Percentiles rank a stretch among this genome's conserved stretches.
Evolutionary conservation across 2,888 invertebrate genomes (phyloP).

Genomic region (Lamproptera curius): DNA sequence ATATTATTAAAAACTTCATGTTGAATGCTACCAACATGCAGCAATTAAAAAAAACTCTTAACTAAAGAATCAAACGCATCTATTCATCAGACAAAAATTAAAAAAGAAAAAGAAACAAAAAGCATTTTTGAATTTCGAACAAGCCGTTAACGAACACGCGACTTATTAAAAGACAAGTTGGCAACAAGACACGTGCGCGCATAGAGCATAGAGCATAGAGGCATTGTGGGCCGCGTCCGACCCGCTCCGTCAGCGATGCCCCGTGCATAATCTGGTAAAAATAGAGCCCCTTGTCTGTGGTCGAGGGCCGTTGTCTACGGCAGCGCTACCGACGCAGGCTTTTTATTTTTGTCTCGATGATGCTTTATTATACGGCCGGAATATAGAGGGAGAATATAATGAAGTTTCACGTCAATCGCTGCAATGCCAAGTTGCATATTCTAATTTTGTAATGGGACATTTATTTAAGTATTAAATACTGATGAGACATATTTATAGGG

Average conservation of each 20-base stretch:
- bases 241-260: slow-evolving; percentile 37
- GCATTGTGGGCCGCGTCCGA: slow-evolving; percentile 10
- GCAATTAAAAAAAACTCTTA: too few species aligned
- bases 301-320: slow-evolving; percentile 41
- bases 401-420: slow-evolving; percentile 12
- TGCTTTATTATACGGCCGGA: slow-evolving; percentile 30
- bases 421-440: background rate
- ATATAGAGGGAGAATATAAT: slow-evolving; percentile 23
- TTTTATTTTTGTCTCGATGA: slow-evolving; percentile 44
- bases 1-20: too few species aligned
- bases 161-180: slow-evolving; percentile 7
- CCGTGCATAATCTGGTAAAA: slow-evolving; percentile 69
- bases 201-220: slow-evolving; percentile 25
- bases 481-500: too few species aligned
- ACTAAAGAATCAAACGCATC: too few species aligned
- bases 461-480: too few species aligned
- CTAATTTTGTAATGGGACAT: too few species aligned
- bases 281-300: slow-evolving; percentile 52
- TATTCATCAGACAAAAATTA: too few species aligned
- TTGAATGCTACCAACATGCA: too few species aligned
- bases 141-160: slow-evolving; percentile 11
- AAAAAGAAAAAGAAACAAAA: background rate
- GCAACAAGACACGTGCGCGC: slow-evolving; percentile 3
- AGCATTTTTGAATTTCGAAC: slow-evolving; percentile 10
- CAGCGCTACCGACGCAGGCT: slow-evolving; percentile 23